Conservation (phyloP, 2,113 vertebrate genomes). For the Cebidichthys violaceus region DNA sequence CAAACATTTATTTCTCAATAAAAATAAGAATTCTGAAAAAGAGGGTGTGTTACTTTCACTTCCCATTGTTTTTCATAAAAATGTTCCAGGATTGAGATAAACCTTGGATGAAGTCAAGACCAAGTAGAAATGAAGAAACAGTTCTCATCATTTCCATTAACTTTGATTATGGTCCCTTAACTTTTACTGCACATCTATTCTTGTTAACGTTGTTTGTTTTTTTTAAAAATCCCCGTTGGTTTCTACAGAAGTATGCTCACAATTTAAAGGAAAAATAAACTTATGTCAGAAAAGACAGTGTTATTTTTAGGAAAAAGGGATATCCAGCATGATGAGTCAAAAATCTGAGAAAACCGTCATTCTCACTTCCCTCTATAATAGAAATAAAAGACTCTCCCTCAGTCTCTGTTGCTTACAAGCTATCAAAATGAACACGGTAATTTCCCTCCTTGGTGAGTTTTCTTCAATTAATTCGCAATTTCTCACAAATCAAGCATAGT, state of each 20-base stretch:
- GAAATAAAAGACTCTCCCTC: slow-evolving; percentile 18
- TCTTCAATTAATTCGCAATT: not conserved
- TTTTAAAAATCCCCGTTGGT: not conserved
- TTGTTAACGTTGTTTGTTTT: not conserved
- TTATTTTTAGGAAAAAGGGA: slow-evolving; percentile 28
- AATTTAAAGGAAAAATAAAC: not conserved
- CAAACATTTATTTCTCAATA: not conserved
- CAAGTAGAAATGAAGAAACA: not conserved
- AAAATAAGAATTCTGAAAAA: not conserved
- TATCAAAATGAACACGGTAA: slow-evolving; percentile 56
- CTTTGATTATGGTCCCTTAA: no score
- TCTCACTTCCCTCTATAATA: slow-evolving; percentile 66
- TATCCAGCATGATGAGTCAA: not conserved
- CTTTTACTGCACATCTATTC: not conserved
- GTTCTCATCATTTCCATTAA: not conserved
- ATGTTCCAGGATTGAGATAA: not conserved
- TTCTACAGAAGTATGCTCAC: not conserved
- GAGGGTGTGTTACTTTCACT: not conserved
- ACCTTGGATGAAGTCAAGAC: not conserved
- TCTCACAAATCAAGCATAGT: not conserved
- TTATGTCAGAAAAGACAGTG: not conserved
- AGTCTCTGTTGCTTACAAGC: not conserved
- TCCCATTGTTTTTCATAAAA: not conserved
- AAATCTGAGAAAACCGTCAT: not conserved
- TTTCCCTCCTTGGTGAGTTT: slow-evolving; percentile 72